Evolutionary conservation across 2,113 vertebrate species (phyloP).

Genomic region (Sprattus sprattus): DNA sequence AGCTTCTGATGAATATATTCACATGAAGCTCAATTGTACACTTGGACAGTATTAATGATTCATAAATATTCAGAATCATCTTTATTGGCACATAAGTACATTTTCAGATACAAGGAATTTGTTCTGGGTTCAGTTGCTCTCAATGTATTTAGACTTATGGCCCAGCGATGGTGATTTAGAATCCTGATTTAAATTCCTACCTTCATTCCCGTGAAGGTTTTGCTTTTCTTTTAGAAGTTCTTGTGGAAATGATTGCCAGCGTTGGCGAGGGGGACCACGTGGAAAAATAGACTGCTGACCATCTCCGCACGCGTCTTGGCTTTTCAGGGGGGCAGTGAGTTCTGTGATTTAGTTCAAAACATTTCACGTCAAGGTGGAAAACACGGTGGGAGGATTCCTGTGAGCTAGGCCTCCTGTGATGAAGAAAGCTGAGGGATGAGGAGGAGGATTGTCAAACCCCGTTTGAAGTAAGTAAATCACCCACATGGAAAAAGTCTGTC

Average conservation of each 20-base stretch:
- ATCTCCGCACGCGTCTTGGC: constrained; percentile 49
- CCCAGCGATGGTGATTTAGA: neutral
- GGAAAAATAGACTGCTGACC: constrained; percentile 56
- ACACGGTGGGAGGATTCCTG: constrained; percentile 66
- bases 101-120: no score
- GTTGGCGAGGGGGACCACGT: neutral
- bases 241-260: neutral
- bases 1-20: neutral
- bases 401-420: constrained; percentile 67
- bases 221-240: neutral
- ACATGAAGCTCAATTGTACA: neutral
- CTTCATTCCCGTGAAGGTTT: neutral
- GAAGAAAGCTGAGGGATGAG: constrained; percentile 10
- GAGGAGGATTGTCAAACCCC: neutral
- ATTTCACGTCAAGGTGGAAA: constrained; percentile 62
- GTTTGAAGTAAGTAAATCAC: neutral
- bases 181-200: neutral
- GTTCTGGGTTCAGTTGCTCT: no score
- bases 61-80: neutral
- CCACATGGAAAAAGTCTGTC: neutral
- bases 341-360: constrained; percentile 71
- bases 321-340: constrained; percentile 61
- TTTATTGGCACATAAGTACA: no score
- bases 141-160: no score
- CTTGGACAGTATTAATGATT: neutral